Evolutionary conservation across 37 sponge, comb jelly and placozoan genomes (phyloP).

Genomic region (Hexactinellida sp.): DNA sequence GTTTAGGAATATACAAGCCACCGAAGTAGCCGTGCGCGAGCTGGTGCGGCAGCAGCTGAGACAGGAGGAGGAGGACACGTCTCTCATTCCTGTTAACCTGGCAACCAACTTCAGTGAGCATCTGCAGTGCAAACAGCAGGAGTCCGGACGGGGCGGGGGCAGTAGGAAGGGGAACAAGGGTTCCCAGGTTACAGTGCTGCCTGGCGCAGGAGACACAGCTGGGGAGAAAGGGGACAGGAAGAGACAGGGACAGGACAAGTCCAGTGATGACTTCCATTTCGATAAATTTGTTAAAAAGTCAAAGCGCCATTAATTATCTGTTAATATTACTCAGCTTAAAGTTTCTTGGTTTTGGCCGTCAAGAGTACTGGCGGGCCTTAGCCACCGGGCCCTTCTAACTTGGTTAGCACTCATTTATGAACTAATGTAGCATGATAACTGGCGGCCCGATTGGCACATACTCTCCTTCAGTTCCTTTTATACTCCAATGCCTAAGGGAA

Average conservation of each 20-base stretch:
- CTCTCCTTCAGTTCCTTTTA: too few species aligned
- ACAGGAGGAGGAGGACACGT: constrained; percentile 9
- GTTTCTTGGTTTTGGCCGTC: too few species aligned
- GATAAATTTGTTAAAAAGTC: constrained; percentile 73
- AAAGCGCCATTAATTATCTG: constrained; percentile 21
- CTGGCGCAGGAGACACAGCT: constrained; percentile 10
- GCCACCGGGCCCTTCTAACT: too few species aligned
- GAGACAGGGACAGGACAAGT: constrained; percentile 31
- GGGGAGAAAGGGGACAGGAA: constrained; percentile 29
- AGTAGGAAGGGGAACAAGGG: not conserved
- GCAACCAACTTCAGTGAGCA: constrained; percentile 26
- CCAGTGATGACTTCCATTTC: constrained; percentile 81
- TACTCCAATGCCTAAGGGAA: too few species aligned
- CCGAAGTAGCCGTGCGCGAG: constrained; percentile 23
- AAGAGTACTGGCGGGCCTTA: too few species aligned
- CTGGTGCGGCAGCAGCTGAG: constrained; percentile 5
- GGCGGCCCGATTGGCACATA: too few species aligned
- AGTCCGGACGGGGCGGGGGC: not conserved
- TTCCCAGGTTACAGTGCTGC: not conserved
- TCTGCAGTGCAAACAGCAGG: not conserved
- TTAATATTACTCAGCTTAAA: too few species aligned
- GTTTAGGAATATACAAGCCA: constrained; percentile 31
- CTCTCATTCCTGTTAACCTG: constrained; percentile 21
- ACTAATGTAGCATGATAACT: too few species aligned
- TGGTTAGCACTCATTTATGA: too few species aligned